Evolutionary conservation across 1,140 invertebrate species (phyloP).

Genomic region (Platyura marginata): DNA sequence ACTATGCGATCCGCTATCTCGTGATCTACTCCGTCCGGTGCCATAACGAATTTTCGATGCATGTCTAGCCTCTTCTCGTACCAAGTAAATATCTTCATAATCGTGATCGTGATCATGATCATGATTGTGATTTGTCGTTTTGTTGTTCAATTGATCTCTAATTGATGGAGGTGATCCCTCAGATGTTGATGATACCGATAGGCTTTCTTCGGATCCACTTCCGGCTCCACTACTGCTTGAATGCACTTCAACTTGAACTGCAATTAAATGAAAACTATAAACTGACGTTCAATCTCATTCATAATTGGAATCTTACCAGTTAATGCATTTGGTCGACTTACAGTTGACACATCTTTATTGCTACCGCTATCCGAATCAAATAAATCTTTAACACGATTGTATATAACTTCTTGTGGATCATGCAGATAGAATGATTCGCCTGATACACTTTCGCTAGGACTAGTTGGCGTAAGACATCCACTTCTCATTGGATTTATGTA

Average conservation of each 20-base stretch:
- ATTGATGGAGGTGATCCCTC: conserved; percentile 14
- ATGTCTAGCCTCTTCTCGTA: conserved; percentile 33
- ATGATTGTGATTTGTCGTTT: conserved; percentile 10
- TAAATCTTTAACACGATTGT: conserved; percentile 57
- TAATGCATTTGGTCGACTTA: conserved; percentile 8
- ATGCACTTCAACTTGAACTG: conserved; percentile 46
- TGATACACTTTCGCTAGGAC: conserved; percentile 21
- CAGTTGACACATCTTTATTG: conserved; percentile 7
- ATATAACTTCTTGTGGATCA: conserved; percentile 53
- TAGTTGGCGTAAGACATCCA: conserved; percentile 17
- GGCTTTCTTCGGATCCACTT: conserved; percentile 35
- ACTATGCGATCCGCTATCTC: conserved; percentile 49
- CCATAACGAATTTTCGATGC: conserved; percentile 7
- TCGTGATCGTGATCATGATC: conserved; percentile 33
- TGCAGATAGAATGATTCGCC: conserved; percentile 69
- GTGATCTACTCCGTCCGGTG: conserved; percentile 26
- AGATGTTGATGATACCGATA: conserved; percentile 32
- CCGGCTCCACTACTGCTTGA: conserved; percentile 37
- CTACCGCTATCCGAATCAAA: conserved; percentile 36
- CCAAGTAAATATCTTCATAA: conserved; percentile 54
- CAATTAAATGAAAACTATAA: conserved; percentile 12
- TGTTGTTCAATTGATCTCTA: conserved; percentile 6
- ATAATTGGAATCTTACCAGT: conserved; percentile 12
- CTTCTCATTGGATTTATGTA: conserved; percentile 64
- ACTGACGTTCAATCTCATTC: neutral